Base-by-base conservation (phyloP, 2,797 vertebrate species). In the Scleropages formosus region DNA sequence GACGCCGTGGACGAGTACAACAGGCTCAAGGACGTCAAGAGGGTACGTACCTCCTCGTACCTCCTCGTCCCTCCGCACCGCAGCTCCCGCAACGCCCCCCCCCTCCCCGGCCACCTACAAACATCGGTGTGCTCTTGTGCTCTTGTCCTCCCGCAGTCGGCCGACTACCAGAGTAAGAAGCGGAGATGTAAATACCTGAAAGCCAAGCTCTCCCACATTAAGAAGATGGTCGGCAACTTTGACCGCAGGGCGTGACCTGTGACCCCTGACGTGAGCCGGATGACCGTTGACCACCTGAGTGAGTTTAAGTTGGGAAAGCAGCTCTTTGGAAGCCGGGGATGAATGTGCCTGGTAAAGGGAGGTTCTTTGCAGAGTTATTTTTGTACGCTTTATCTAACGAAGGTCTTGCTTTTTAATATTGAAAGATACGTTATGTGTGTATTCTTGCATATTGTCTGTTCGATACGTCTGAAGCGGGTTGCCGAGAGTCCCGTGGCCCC, bases 171-270 rank as follows among this genome's bases (percentile, higher is more conserved):
- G 87, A 81, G 82, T 81, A 96, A 94, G 87, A 96, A 92, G 85
- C 90, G 86, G 75, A 80, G 89, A 53, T 94, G 93, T 83, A 96
- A 95, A 85, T 87, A 92, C 20, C 89, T 98, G 78, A 98, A 96
- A 88, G 85, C 83, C 76, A 96, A 95, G 82, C 89, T 97, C 56
- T 94, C 87, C 53, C 94, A 96, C 82, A 93, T 98, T 87, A 98
- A 98, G 88, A 90, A 86, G 85, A 93, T 89, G 94, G 95, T 98
- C 72, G 89, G 88, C 24, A 89, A 96, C 53, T 97, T 88, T 11
- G 93, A 95, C 76, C 72, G 18, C 49, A 44, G 26, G 49, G 78
- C 61, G 16, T 59, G 72, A 60, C 31, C 26, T 78, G 73, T 93
- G 83, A 91, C 20, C 26, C 47, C 13, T n/a, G 3, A 65, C 13